Evolutionary conservation across 92 coral and sea anemone species (phyloP), one percentile per base, ranked within the genome.

Genomic region (Virgularia gustaviana): DNA sequence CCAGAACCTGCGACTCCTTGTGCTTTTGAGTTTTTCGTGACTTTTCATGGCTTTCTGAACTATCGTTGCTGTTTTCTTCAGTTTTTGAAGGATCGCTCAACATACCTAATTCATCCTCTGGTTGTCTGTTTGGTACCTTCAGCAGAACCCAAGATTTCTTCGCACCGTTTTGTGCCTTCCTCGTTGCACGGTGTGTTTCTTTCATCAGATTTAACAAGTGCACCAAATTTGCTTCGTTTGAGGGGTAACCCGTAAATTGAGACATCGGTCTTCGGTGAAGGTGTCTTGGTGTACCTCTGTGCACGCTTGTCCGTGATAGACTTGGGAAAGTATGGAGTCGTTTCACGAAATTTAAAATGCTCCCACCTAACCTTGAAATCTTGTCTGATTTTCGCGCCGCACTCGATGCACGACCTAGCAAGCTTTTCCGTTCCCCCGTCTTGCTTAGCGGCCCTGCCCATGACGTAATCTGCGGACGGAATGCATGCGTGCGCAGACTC

Each of bases 81-180:
- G 75, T 68, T 32, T 23, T 54, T 8, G 61, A 41, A 2, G 61
- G 75, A 23, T 68, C 75, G 24, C 28, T 68, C 39, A 68, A 68
- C 75, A 68, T 68, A 2, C 75, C 75, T 4, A 68, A 61, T 20
- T 68, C 75, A 35, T 68, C 75, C 33, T 49, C 2, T 15, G 75
- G 75, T 68, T 68, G 75, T 27, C 51, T 68, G 16, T 31, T 87
- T 11, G 96, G 99, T 83, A 94, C 88, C 67, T 89, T 89, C 38
- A 94, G 72, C 25, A 94, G 82, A 66, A 94, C 99, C 99, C 99
- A 94, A 31, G 99, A 94, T 57, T 94, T 94, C 61, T 96, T 83
- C 19, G 84, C 73, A 12, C 96, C 96, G 68, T 78, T 42, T 54
- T 75, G 33, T 87, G 84, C 13, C n/a, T n/a, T n/a, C 52, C 60